phyloP scores from a whole-genome alignment of 2,888 invertebrate species.

The Leucoma salicis region DNA sequence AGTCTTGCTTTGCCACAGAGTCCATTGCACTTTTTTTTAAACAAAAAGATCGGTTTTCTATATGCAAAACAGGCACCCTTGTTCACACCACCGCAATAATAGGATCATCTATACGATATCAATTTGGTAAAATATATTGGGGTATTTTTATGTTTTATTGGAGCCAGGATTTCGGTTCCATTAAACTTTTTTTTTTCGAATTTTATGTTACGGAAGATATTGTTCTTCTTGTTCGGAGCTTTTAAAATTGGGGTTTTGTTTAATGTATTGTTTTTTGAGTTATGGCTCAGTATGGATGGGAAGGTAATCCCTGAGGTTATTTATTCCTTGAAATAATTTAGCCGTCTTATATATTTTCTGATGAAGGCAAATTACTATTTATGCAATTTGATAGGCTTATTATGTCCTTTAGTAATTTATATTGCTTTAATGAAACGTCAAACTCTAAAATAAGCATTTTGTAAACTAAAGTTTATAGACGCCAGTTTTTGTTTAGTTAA shows the following conservation, averaged over 20 bases:
- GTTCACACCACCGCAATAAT: constrained; percentile 62
- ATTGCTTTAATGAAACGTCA: too few species aligned
- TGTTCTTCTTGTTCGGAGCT: constrained; percentile 48
- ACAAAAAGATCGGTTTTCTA: constrained; percentile 28
- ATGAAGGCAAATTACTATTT: too few species aligned
- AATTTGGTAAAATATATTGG: constrained; percentile 68
- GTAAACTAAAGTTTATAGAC: too few species aligned
- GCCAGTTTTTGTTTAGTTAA: too few species aligned
- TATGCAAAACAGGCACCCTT: constrained; percentile 61
- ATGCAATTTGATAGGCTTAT: too few species aligned
- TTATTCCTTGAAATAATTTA: neutral
- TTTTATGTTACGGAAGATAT: constrained; percentile 78
- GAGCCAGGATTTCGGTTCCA: constrained; percentile 64
- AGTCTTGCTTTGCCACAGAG: constrained; percentile 60
- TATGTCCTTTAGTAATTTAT: too few species aligned
- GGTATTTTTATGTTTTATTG: constrained; percentile 74
- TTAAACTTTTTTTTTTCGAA: constrained; percentile 72
- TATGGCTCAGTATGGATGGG: constrained; percentile 20
- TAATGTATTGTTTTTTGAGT: constrained; percentile 38
- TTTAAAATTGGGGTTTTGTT: constrained; percentile 30
- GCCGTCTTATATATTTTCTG: neutral
- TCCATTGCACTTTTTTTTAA: constrained; percentile 67
- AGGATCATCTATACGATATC: constrained; percentile 69
- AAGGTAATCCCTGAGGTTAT: constrained; percentile 19
- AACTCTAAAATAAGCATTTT: too few species aligned